Conservation (phyloP, 2,888 invertebrate species). For the Halictus quadricinctus region DNA sequence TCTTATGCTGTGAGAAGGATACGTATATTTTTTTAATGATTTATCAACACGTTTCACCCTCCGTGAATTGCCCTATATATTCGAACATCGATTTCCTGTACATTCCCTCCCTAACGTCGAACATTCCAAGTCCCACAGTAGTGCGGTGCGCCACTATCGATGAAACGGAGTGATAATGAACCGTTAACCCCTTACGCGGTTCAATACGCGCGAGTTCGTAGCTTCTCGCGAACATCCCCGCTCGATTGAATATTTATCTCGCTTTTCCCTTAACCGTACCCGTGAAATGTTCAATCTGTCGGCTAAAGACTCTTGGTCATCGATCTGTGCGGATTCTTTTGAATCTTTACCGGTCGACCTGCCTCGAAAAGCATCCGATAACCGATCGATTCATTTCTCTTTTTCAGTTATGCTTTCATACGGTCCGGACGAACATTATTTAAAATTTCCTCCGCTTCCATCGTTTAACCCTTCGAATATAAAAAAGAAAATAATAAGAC, state of each 20-base stretch:
- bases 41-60: background rate
- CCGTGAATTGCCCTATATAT: background rate
- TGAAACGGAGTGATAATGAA: constrained; percentile 58
- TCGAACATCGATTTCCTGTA: background rate
- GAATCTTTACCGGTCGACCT: background rate
- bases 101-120: constrained; percentile 24
- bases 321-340: background rate
- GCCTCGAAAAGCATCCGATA: background rate
- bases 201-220: constrained; percentile 33
- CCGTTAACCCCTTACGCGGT: constrained; percentile 53
- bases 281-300: background rate
- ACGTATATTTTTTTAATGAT: background rate
- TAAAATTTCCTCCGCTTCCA: background rate
- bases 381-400: constrained; percentile 12
- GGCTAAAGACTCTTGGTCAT: background rate
- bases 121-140: constrained; percentile 35
- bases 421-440: background rate
- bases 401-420: constrained; percentile 4
- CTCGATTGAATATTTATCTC: constrained; percentile 9
- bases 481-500: no score
- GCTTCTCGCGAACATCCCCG: constrained; percentile 20
- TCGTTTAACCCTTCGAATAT: background rate
- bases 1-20: no score
- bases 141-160: constrained; percentile 39
- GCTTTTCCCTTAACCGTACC: background rate